A percentile compares a stretch with the other conserved stretches of the same genome.
These are phyloP conservation scores for Cartodere bifasciata DNA, from an alignment of 2,888 invertebrate genomes.

Conservation along the genomic window DNA sequence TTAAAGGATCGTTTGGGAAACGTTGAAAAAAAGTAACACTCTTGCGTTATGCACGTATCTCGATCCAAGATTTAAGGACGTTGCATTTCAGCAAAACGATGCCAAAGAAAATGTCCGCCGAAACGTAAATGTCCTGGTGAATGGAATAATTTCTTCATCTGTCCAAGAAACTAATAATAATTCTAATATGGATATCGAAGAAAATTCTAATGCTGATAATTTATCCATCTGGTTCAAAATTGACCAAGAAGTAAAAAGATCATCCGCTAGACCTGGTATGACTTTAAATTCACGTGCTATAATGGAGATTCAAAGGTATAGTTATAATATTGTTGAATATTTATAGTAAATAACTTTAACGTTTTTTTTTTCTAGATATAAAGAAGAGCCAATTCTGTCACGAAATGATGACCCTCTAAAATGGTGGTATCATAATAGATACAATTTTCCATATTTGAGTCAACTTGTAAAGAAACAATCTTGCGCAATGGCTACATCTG, in stretches of 20 bases:
- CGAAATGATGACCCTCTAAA: slow-evolving; percentile 10
- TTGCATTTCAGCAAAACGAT: slow-evolving; percentile 11
- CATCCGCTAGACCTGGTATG: background rate
- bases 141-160: background rate
- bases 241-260: slow-evolving; percentile 1
- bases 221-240: slow-evolving; percentile 5
- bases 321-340: no score
- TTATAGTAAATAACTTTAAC: no score
- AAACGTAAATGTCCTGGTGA: slow-evolving; percentile 2
- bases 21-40: slow-evolving; percentile 14
- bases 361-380: no score
- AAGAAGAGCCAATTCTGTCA: slow-evolving; percentile 10
- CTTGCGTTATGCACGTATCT: slow-evolving; percentile 14
- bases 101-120: slow-evolving; percentile 11
- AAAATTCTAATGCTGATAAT: background rate
- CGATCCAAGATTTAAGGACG: slow-evolving; percentile 14
- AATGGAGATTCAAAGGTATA: slow-evolving; percentile 13
- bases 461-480: slow-evolving; percentile 9
- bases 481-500: slow-evolving; percentile 13
- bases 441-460: slow-evolving; percentile 11
- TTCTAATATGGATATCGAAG: background rate
- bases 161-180: slow-evolving; percentile 1
- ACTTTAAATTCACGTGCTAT: slow-evolving; percentile 11
- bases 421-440: slow-evolving; percentile 12
- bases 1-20: slow-evolving; percentile 13